phyloP scores from a whole-genome alignment of 1,140 invertebrate species.

The Pteromalus puparum region DNA sequence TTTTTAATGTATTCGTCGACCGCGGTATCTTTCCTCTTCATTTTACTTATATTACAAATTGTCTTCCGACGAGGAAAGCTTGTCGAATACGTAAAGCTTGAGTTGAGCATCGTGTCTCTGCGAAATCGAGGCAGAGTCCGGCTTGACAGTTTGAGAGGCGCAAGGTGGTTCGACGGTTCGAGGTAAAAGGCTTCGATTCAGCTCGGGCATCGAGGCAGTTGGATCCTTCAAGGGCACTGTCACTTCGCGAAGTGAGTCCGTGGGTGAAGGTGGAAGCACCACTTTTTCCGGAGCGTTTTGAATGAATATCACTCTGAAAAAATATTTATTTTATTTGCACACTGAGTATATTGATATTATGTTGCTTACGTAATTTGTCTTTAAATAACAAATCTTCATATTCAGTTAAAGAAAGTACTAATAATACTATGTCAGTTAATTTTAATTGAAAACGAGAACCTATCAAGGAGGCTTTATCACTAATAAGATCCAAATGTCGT shows the following conservation, averaged over 20 bases:
- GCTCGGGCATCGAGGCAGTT: conserved; percentile 67
- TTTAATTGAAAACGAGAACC: neutral
- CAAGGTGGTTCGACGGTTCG: conserved; percentile 66
- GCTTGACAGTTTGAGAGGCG: conserved; percentile 65
- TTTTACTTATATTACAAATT: conserved; percentile 63
- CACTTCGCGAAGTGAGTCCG: conserved; percentile 67
- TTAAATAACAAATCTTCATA: no score
- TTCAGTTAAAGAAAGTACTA: neutral
- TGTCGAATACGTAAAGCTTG: conserved; percentile 70
- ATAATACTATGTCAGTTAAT: neutral
- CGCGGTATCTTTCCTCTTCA: neutral
- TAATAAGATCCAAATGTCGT: neutral
- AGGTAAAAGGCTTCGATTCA: conserved; percentile 65
- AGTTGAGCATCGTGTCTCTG: conserved; percentile 67
- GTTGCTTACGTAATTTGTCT: no score
- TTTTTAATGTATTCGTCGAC: neutral
- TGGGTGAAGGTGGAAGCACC: conserved; percentile 77
- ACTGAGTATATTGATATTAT: neutral
- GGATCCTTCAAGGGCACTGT: conserved; percentile 68
- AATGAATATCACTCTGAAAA: conserved; percentile 87
- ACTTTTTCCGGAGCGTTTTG: conserved; percentile 91
- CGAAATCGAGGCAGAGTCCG: conserved; percentile 59
- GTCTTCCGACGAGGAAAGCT: conserved; percentile 68
- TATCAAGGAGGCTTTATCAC: neutral
- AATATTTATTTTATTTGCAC: neutral